Base-by-base conservation (phyloP, 1,140 invertebrate species). In the Akabosia matsudoensis region DNA sequence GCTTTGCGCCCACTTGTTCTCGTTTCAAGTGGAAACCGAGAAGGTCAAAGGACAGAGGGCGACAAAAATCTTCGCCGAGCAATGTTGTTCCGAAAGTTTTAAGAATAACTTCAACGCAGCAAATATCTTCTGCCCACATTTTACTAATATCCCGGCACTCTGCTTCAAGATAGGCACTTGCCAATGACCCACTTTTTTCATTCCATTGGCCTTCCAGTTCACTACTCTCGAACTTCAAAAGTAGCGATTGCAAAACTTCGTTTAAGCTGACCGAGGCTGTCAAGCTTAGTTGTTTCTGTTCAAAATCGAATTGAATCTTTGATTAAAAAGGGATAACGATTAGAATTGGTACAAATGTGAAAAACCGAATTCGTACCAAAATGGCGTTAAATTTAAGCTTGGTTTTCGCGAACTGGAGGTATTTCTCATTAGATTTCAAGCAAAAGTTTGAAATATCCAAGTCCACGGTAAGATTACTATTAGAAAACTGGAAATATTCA, bases 371-470 rank as follows among this genome's bases (percentile, higher is more conserved):
- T n/a, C 75, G 74, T 78, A 81, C 80, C 22, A 81, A 73, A 0
- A 56, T 52, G 18, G 79, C 76, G n/a, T 67, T 81, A 10, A 76
- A 79, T 33, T 75, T 78, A 14, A 79, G 73, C 70, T 78, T 79
- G 0, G 78, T 74, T 70, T 81, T 81, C 28, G 76, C 34, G 75
- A 81, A 81, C 33, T 76, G 64, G 13, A 81, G 33, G 33, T 33
- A 28, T 34, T 74, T 79, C 26, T 81, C 76, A 52, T 78, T 76
- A 2, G 80, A 79, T 22, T 77, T 76, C 0, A 79, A 28, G 33
- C 76, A 70, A 22, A 81, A 79, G 33, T 78, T 81, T 33, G 76
- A 76, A 37, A 81, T 78, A 33, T 81, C 80, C n/a, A 81, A 52
- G 67, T 81, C 80, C 24, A 81, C 56, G 24, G 74, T 81, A 30